These are phyloP conservation scores for Lydus trimaculatus DNA, from an alignment of 2,888 invertebrate genomes.

Conservation along the genomic window DNA sequence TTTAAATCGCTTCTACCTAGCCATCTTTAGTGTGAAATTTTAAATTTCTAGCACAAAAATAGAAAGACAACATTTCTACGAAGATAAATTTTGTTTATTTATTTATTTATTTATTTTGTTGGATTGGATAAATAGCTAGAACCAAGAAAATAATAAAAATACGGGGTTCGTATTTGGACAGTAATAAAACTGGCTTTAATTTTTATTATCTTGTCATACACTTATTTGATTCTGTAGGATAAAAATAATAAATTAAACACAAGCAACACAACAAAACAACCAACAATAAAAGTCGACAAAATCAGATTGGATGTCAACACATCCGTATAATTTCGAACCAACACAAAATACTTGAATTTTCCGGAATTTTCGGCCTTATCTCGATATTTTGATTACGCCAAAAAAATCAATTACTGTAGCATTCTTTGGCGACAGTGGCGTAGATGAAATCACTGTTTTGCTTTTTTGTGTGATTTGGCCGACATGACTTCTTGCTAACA, in stretches of 20 bases:
- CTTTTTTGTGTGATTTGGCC: too few relatives aligned
- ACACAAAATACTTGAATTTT: background rate
- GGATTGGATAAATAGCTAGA: background rate
- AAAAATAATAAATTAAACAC: constrained; percentile 31
- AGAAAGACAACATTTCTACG: background rate
- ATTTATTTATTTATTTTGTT: background rate
- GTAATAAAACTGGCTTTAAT: constrained; percentile 24
- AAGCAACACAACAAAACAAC: constrained; percentile 22
- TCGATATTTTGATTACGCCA: too few relatives aligned
- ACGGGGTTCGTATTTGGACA: constrained; percentile 9
- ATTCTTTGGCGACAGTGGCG: too few relatives aligned
- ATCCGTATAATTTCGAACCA: background rate
- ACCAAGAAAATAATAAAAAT: background rate
- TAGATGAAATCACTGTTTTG: too few relatives aligned
- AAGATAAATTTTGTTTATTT: background rate
- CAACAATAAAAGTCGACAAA: constrained; percentile 20
- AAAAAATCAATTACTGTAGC: too few relatives aligned
- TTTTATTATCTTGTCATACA: constrained; percentile 33
- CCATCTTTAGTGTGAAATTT: constrained; percentile 40
- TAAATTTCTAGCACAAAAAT: background rate
- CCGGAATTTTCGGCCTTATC: background rate
- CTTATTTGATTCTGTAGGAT: constrained; percentile 30
- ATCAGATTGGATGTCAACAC: background rate
- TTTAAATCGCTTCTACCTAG: constrained; percentile 46
- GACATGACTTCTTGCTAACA: too few relatives aligned